These are phyloP conservation scores for Glareola pratincola DNA, from an alignment of 2,113 vertebrate species.

Conservation along the genomic window DNA sequence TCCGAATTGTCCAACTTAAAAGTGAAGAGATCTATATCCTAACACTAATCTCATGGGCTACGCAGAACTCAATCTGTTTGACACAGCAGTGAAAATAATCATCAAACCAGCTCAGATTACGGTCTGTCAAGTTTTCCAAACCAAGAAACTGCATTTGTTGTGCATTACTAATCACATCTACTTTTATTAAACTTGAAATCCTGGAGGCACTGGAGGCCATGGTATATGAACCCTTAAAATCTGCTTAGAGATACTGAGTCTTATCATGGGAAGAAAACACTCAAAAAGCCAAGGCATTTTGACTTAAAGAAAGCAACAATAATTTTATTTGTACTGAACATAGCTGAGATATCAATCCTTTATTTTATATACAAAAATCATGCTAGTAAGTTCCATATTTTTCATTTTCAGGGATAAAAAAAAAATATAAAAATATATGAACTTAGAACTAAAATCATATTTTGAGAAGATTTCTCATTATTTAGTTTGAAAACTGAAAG, in stretches of 20 bases:
- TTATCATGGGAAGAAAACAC: neutral
- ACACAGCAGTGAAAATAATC: neutral
- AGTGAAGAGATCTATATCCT: neutral
- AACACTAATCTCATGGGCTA: neutral
- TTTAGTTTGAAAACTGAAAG: neutral
- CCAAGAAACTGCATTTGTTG: neutral
- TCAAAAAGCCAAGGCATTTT: neutral
- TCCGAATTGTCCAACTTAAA: neutral
- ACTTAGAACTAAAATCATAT: neutral
- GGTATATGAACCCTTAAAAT: neutral
- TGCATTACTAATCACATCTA: neutral
- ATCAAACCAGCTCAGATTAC: neutral
- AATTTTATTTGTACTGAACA: neutral
- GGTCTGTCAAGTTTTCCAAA: neutral
- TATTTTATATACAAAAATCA: neutral
- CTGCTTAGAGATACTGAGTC: neutral
- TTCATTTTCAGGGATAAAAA: neutral
- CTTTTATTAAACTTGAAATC: slow-evolving; percentile 4
- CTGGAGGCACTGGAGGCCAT: neutral
- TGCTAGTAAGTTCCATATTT: neutral
- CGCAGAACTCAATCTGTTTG: neutral
- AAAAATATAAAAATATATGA: neutral
- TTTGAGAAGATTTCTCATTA: neutral
- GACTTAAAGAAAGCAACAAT: neutral
- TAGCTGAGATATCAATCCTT: neutral